Base-by-base conservation (phyloP, 2,113 vertebrate genomes). In the Rattus rattus region DNA sequence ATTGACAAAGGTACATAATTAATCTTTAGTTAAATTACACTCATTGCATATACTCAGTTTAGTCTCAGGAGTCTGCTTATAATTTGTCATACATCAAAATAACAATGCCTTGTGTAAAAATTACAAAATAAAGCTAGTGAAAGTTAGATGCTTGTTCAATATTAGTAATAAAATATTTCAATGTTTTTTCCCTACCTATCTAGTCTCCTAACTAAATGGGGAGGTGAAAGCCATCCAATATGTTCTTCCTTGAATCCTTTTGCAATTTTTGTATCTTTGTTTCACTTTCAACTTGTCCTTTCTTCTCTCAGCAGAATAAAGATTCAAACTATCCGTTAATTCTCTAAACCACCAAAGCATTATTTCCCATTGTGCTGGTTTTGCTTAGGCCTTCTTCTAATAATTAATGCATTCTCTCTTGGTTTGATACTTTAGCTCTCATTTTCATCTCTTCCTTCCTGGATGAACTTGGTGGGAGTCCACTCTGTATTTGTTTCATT, bases 81-180 rank as follows among this genome's bases (percentile, higher is more conserved):
- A 81, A 33, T 47, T 83, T 52, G 20, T 61, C 43, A 94, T 80
- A 90, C 1, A 89, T 30, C 20, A 90, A 88, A 80, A 84, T 72
- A 84, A 72, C 19, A 96, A 90, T 69, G 10, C 1, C 5, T 73
- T 93, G 81, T 94, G 2, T 85, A 87, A 33, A 67, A 19, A 52
- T 94, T 86, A 65, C 36, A 79, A 86, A 89, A 81, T 96, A 52
- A 92, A 91, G 4, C 12, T 90, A 76, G 19, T 79, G 8, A 19
- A 30, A 85, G 90, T 80, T 65, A 73, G 93, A 86, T 24, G 79
- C 33, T n/a, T 90, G 22, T 1, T 95, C 92, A 85, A 76, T 94
- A 70, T 47, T 86, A 85, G 9, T 16, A 16, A 2, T 73, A 16
- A 24, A 59, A 30, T 47, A 75, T 67, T 81, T 87, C 54, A 91